Conservation (phyloP, 1,140 invertebrate species). For the Pogonus chalceus region DNA sequence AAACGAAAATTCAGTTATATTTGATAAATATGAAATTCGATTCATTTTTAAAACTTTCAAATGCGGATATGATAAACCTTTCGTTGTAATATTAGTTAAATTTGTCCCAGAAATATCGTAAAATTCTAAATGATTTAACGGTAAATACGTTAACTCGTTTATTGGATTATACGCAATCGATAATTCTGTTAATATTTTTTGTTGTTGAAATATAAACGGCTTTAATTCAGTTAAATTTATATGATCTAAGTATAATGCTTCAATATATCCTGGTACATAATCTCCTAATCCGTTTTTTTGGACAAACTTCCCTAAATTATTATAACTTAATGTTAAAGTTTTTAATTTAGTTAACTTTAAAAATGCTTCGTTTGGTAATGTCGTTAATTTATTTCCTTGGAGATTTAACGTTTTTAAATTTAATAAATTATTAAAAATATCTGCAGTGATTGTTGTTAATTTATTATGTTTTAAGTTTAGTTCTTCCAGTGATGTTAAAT, state of each 20-base stretch:
- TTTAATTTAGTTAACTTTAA: conserved; percentile 15
- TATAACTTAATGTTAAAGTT: conserved; percentile 28
- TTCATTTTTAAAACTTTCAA: conserved; percentile 27
- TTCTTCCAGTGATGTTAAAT: conserved; percentile 33
- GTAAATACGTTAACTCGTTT: conserved; percentile 21
- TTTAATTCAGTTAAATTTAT: conserved; percentile 19
- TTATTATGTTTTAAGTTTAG: conserved; percentile 43
- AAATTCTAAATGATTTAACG: conserved; percentile 19
- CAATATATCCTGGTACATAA: conserved; percentile 19
- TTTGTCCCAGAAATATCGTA: conserved; percentile 31
- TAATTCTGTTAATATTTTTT: conserved; percentile 19
- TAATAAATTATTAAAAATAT: conserved; percentile 33
- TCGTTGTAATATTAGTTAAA: conserved; percentile 21
- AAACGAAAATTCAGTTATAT: conserved; percentile 30
- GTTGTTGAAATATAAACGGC: conserved; percentile 21
- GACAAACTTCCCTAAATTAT: conserved; percentile 22
- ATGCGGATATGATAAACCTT: conserved; percentile 24
- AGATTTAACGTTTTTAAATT: conserved; percentile 38
- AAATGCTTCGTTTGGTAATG: conserved; percentile 22
- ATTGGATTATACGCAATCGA: conserved; percentile 28
- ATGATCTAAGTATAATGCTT: conserved; percentile 22
- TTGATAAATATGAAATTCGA: conserved; percentile 22
- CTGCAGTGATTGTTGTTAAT: conserved; percentile 32
- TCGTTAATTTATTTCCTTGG: conserved; percentile 25
- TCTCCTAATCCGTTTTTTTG: conserved; percentile 13